These are phyloP conservation scores for Alces alces DNA, from an alignment of 2,113 vertebrate species.

Conservation along the genomic window DNA sequence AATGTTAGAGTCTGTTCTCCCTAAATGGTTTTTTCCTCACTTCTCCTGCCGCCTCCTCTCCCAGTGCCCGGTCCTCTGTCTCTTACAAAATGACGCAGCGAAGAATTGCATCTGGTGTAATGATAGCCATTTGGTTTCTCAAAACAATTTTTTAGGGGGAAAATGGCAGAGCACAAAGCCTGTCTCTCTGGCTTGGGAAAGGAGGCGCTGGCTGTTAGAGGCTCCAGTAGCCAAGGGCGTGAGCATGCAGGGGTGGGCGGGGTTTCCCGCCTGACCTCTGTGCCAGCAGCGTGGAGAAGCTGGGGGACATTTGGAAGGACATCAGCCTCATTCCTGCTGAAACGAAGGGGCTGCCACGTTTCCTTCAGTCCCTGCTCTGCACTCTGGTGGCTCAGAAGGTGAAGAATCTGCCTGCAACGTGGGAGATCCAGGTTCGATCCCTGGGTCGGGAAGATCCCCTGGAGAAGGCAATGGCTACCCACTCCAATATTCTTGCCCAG, in stretches of 20 bases:
- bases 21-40: too few species aligned
- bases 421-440: not conserved
- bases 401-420: not conserved
- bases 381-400: not conserved
- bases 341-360: not conserved
- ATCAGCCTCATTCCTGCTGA: fast-evolving
- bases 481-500: not conserved
- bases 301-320: fast-evolving
- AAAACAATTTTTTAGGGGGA: not conserved
- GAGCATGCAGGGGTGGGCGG: fast-evolving
- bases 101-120: not conserved
- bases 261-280: not conserved
- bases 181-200: not conserved
- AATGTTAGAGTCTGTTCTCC: slow-evolving; percentile 36
- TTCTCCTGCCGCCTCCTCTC: not conserved
- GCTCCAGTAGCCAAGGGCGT: not conserved
- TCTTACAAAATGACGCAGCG: not conserved
- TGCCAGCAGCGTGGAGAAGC: not conserved
- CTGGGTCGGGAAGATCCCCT: not conserved
- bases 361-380: not conserved
- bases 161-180: slow-evolving; percentile 31
- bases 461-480: not conserved
- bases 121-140: slow-evolving; percentile 39
- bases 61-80: fast-evolving
- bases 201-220: not conserved